Evolutionary conservation across 2,113 vertebrate species (phyloP).

Genomic region (Cryptotis parvus): DNA sequence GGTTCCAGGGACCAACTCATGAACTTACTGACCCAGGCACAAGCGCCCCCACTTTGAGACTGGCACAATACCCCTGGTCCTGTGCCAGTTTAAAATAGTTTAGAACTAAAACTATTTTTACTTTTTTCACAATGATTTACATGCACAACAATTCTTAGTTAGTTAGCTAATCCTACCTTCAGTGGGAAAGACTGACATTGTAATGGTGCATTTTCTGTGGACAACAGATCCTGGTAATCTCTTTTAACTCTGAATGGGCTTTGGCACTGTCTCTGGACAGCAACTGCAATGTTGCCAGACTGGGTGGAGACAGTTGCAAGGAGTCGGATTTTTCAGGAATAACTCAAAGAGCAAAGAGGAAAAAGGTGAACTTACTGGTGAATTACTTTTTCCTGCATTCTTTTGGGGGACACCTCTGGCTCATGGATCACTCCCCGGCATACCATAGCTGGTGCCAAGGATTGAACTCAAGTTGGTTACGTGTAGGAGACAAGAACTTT

Average conservation of each 20-base stretch:
- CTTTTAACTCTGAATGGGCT: neutral
- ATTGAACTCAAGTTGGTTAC: no score
- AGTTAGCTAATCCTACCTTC: neutral
- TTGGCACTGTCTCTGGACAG: neutral
- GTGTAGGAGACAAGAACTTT: no score
- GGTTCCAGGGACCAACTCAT: no score
- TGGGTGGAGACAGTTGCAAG: neutral
- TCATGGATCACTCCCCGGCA: no score
- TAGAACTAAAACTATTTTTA: neutral
- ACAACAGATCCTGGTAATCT: neutral
- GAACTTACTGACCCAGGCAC: no score
- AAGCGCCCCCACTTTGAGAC: no score
- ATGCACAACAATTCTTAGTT: neutral
- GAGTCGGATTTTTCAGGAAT: neutral
- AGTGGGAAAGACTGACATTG: neutral
- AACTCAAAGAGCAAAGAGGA: neutral
- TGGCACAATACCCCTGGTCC: no score
- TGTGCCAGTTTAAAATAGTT: no score
- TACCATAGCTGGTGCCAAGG: no score
- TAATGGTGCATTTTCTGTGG: neutral
- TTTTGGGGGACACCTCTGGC: no score
- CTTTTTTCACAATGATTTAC: neutral
- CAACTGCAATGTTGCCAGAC: neutral
- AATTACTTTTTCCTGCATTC: constrained; percentile 20
- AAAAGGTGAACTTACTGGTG: constrained; percentile 4